Evolutionary conservation across 2,888 invertebrate genomes (phyloP), one percentile per base, ranked within the genome.

Genomic region (Alcis repandata): DNA sequence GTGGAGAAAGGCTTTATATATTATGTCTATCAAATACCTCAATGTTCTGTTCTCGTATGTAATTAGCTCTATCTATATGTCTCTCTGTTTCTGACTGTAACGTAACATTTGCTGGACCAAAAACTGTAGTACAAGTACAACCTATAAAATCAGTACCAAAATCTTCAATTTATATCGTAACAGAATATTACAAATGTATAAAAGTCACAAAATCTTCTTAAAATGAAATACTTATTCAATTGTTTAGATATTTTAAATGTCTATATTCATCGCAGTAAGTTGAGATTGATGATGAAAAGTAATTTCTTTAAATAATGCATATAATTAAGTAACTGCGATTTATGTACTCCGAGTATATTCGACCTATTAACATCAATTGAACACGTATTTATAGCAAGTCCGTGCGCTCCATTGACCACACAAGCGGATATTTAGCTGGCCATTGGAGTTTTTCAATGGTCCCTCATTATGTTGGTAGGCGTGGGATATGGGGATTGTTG

Each of bases 381-480:
- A n/a, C 13, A 43, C 17, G 45, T 40, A 19, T 53, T 40, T 41
- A 65, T 59, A 52, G 59, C 48, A 33, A 15, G 59, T 48, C 46
- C 53, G 27, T 63, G 13, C 69, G 72, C 48, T 68, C 62, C 13
- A 49, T 59, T 71, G 69, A 49, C 59, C 71, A 63, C 58, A 63
- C 59, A 63, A 73, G 71, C 69, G 73, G 72, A 71, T 71, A 71
- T 70, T 76, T 74, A 73, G 72, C 74, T 70, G 70, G 40, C 75
- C 72, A 72, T 67, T 73, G 74, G 71, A 69, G 68, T 73, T 71
- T 74, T 74, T 74, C 73, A 76, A 78, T 77, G 71, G 74, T 41
- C 66, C 67, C 68, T 75, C 74, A 74, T 78, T 76, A 77, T 68
- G 53, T 63, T 48, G 66, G 58, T 70, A 56, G 68, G 69, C 68